Percentiles rank a stretch among this genome's conserved stretches.
phyloP scores from a whole-genome alignment of 2,797 vertebrate genomes.

The Sitta carolinensis region DNA sequence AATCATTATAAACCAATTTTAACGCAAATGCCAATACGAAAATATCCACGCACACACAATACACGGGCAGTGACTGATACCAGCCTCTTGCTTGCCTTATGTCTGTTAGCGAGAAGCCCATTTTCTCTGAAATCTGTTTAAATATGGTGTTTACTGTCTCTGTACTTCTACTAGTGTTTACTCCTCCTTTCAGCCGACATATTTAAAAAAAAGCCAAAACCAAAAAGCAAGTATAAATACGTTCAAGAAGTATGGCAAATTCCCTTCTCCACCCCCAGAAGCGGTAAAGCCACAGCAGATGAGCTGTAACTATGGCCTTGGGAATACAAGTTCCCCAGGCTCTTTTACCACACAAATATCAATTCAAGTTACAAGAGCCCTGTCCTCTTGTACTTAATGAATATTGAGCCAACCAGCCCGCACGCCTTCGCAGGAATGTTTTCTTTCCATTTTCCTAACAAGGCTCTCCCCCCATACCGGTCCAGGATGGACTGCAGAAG shows the following conservation, averaged over 20 bases:
- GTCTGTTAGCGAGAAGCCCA: not conserved
- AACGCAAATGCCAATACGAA: slow-evolving; percentile 19
- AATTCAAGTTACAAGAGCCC: slow-evolving; percentile 57
- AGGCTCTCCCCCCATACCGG: slow-evolving; percentile 37
- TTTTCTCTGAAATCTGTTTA: slow-evolving; percentile 39
- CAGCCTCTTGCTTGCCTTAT: not conserved
- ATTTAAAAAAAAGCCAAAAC: not conserved
- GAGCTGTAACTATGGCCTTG: slow-evolving; percentile 67
- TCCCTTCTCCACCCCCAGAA: slow-evolving; percentile 60
- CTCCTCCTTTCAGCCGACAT: slow-evolving; percentile 34
- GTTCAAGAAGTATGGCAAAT: slow-evolving; percentile 57
- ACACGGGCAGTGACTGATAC: not conserved
- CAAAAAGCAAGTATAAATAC: slow-evolving; percentile 26
- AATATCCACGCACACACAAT: not conserved
- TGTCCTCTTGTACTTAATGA: slow-evolving; percentile 34
- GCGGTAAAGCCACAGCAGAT: slow-evolving; percentile 59
- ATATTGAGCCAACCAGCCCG: slow-evolving; percentile 17
- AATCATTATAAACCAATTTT: not conserved
- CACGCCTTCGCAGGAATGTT: slow-evolving; percentile 24
- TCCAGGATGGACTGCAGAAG: slow-evolving; percentile 59
- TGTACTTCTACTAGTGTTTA: slow-evolving; percentile 25
- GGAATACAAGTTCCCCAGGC: slow-evolving; percentile 67
- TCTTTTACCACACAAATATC: slow-evolving; percentile 62
- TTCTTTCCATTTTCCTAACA: slow-evolving; percentile 34
- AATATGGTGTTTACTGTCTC: slow-evolving; percentile 1